phyloP scores from a whole-genome alignment of 2,888 invertebrate species.

The Achlya flavicornis region DNA sequence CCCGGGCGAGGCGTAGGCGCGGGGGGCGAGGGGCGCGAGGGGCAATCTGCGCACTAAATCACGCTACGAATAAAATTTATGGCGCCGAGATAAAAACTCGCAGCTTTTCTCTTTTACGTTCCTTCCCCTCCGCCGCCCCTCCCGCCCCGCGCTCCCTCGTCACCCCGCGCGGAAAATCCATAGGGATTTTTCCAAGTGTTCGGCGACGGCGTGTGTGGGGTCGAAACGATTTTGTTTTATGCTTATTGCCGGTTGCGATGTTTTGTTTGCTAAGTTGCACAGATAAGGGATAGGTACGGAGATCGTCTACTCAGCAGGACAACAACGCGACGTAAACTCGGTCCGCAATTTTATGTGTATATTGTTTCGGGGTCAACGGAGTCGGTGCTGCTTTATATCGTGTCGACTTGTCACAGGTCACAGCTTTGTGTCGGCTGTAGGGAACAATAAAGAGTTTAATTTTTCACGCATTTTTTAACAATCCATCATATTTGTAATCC shows the following conservation, averaged over 20 bases:
- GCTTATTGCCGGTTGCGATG: slow-evolving; percentile 81
- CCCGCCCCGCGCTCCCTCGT: slow-evolving; percentile 44
- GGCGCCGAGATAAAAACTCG: slow-evolving; percentile 85
- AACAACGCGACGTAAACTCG: slow-evolving; percentile 30
- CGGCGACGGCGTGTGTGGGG: slow-evolving; percentile 82
- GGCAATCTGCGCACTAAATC: slow-evolving; percentile 85
- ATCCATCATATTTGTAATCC: slow-evolving; percentile 33
- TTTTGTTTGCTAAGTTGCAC: slow-evolving; percentile 81
- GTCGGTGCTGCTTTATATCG: slow-evolving; percentile 18
- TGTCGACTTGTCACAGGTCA: slow-evolving; percentile 25
- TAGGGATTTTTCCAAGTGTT: slow-evolving; percentile 84
- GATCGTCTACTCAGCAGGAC: slow-evolving; percentile 69
- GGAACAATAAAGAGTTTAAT: slow-evolving; percentile 38
- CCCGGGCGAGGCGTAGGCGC: slow-evolving; percentile 80
- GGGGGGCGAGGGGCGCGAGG: slow-evolving; percentile 67
- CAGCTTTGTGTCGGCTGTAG: slow-evolving; percentile 24
- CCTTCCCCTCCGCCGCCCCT: slow-evolving; percentile 62
- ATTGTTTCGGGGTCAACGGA: slow-evolving; percentile 34
- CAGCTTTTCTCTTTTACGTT: slow-evolving; percentile 85
- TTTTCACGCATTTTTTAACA: slow-evolving; percentile 37
- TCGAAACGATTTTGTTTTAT: slow-evolving; percentile 83
- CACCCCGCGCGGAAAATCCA: slow-evolving; percentile 79
- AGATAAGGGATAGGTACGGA: slow-evolving; percentile 75
- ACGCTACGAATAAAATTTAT: slow-evolving; percentile 85
- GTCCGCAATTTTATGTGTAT: slow-evolving; percentile 40